Base-by-base conservation (phyloP, 2,113 vertebrate genomes). In the Coptodon rendalli region DNA sequence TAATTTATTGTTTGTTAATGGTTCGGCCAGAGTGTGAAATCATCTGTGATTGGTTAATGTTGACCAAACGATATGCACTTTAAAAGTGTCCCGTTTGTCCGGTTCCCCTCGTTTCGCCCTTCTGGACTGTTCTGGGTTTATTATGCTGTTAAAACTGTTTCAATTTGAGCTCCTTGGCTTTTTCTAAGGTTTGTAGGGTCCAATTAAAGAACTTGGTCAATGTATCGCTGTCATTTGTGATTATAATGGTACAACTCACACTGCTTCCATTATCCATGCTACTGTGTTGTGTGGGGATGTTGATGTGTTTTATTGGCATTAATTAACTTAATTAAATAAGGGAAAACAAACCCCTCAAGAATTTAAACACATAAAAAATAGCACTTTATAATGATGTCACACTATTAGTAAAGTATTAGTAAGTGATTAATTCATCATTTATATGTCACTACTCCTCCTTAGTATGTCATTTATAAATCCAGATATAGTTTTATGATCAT, bases 11-110 rank as follows among this genome's bases (percentile, higher is more conserved):
- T 52, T 31, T 43, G 43, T 31, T 52, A n/a, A 0, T 31, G 73
- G 16, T 63, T 87, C 45, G 11, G 45, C 29, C 79, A 38, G 17
- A 34, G 10, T 82, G 45, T 87, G 80, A 40, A 87, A 19, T 82
- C 57, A 61, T 81, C 31, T 36, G 68, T 4, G 6, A 17, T 80
- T 78, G 59, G 66, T 87, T 9, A n/a, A 61, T 82, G 80, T 90
- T 86, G 84, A 95, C 89, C 91, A 91, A 90, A 93, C 86, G 14
- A 91, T 86, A 91, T 92, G 94, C 95, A 96, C 94, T 95, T 95
- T 92, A 90, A 85, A 88, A 90, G 91, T 92, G 84, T 93, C 36
- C 50, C 68, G 59, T 87, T 88, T 93, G 85, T 90, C 79, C 9
- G 14, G 17, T 54, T n/a, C 16, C 48, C 40, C 6, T 43, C 24